Conservation (phyloP, 2,113 vertebrate genomes). For the Anolis carolinensis region DNA sequence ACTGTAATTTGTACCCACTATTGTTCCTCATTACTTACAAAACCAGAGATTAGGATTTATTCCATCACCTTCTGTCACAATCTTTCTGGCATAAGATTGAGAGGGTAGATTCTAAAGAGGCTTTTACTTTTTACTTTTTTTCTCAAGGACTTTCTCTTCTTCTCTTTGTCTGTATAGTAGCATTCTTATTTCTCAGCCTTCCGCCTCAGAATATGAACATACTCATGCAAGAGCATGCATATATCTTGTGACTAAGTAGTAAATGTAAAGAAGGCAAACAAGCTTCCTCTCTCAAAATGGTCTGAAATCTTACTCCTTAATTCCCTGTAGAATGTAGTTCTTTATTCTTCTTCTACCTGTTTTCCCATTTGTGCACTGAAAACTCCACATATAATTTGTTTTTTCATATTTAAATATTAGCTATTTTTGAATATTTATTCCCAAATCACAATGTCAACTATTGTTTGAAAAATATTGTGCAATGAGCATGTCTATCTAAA, state of each 20-base stretch:
- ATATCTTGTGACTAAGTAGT: too few relatives aligned
- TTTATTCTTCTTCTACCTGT: not conserved
- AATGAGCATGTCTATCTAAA: not conserved
- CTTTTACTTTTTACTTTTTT: not conserved
- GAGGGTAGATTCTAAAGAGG: not conserved
- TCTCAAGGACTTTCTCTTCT: not conserved
- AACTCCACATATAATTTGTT: not conserved
- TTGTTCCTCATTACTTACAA: not conserved
- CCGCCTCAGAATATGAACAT: not conserved
- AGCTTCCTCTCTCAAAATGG: not conserved
- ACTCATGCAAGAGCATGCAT: too few relatives aligned
- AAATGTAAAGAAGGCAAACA: not conserved
- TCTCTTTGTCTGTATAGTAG: not conserved
- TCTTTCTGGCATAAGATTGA: not conserved
- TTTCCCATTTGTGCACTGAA: not conserved
- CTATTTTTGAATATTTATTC: not conserved
- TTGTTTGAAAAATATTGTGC: not conserved
- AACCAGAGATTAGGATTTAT: not conserved
- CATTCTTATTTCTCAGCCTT: not conserved
- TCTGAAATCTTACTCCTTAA: not conserved
- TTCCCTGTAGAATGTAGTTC: not conserved
- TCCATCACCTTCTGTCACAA: not conserved
- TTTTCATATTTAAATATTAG: not conserved
- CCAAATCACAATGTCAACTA: not conserved
- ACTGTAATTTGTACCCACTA: not conserved